Percentiles rank a stretch among this genome's conserved stretches.
Conservation (phyloP, 2,797 vertebrate genomes). For the Microhierax caerulescens region DNA sequence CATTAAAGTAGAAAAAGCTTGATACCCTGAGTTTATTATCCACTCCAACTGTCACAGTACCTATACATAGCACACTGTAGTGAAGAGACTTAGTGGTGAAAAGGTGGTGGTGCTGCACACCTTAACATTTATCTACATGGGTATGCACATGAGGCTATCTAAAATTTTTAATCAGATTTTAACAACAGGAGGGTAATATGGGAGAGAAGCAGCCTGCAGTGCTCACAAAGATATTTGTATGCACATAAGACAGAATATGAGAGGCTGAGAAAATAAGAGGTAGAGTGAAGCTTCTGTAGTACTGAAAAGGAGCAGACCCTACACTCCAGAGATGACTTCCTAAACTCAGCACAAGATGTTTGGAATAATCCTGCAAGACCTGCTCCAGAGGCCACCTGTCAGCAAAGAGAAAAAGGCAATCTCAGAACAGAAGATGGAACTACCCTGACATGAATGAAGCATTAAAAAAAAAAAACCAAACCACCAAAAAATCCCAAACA, state of each 20-base stretch:
- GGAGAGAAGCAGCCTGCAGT: background rate
- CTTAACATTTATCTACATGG: background rate
- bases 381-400: background rate
- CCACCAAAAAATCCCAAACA: rapidly evolving
- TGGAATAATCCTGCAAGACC: background rate
- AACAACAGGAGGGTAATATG: background rate
- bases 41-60: background rate
- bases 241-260: background rate
- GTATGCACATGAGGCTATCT: too few species aligned
- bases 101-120: background rate
- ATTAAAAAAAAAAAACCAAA: background rate
- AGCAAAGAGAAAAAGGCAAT: background rate
- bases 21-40: background rate
- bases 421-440: background rate
- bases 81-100: background rate
- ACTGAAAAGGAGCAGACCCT: background rate
- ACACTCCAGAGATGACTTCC: background rate
- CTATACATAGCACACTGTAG: background rate
- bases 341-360: background rate
- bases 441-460: background rate
- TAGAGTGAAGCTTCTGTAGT: background rate
- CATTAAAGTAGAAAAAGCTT: background rate
- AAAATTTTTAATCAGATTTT: background rate
- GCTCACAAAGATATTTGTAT: rapidly evolving
- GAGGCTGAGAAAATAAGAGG: background rate